Conservation (phyloP, 2,888 invertebrate genomes). For the Cyclophora punctaria region DNA sequence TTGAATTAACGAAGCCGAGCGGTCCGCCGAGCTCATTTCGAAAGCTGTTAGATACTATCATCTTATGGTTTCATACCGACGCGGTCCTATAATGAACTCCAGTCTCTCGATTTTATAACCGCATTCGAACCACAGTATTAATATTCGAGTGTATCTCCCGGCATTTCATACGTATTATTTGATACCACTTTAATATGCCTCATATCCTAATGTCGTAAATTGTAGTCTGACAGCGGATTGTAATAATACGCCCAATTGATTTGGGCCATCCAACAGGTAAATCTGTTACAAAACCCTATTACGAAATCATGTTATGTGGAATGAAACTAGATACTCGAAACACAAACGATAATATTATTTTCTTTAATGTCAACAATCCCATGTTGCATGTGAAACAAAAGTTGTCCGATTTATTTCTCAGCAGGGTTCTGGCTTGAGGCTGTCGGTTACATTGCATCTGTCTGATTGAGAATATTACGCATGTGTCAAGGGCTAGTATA, state of each 20-base stretch:
- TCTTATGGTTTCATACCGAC: conserved; percentile 28
- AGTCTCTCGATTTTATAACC: conserved; percentile 11
- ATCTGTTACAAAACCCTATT: too few species aligned
- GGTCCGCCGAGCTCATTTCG: conserved; percentile 40
- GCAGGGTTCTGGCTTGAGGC: conserved; percentile 41
- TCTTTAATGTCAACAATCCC: conserved; percentile 28
- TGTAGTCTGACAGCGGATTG: too few species aligned
- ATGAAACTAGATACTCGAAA: neutral
- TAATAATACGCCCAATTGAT: too few species aligned
- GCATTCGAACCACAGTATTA: neutral
- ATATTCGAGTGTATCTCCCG: too few species aligned
- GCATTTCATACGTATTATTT: too few species aligned
- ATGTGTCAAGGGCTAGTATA: conserved; percentile 27
- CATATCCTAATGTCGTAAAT: too few species aligned
- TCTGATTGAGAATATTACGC: conserved; percentile 41
- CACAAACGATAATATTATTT: conserved; percentile 17
- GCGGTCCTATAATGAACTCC: conserved; percentile 26
- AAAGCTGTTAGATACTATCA: conserved; percentile 45
- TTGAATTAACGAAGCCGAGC: conserved; percentile 53
- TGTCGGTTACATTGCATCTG: conserved; percentile 42
- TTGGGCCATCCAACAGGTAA: too few species aligned
- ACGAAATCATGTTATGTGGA: too few species aligned
- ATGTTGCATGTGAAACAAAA: conserved; percentile 24
- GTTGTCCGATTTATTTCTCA: conserved; percentile 43
- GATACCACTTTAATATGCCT: too few species aligned